Conservation (phyloP, 2,113 vertebrate genomes). For the Actinemys pallida region DNA sequence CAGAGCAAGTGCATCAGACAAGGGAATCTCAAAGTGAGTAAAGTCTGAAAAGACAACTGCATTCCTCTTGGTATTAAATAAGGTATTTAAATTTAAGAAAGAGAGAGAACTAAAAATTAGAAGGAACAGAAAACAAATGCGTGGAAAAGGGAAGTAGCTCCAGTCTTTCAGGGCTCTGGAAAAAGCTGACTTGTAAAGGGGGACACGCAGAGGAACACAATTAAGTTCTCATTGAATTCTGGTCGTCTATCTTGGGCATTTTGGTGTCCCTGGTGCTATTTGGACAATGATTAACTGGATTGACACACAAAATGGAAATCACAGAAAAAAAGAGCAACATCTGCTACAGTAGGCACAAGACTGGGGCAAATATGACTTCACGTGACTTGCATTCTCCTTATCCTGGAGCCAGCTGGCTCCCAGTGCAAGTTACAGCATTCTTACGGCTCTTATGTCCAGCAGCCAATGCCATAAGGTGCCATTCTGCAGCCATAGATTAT, state of each 20-base stretch:
- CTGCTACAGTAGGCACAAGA: not conserved
- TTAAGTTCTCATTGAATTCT: not conserved
- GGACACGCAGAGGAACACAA: rapidly evolving
- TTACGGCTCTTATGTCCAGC: not conserved
- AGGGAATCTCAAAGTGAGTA: not conserved
- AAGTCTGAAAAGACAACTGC: not conserved
- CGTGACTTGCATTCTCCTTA: not conserved
- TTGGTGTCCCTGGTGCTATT: not conserved
- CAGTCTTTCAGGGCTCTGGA: not conserved
- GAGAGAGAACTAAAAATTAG: not conserved
- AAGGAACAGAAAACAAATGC: rapidly evolving
- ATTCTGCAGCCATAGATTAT: constrained; percentile 39
- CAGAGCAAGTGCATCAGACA: not conserved
- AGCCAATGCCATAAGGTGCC: not conserved
- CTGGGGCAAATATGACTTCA: not conserved
- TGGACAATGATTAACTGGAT: not conserved
- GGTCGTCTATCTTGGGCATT: not conserved
- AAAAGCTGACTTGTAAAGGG: not conserved
- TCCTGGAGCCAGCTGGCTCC: not conserved
- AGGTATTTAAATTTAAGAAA: not conserved
- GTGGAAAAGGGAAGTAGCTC: not conserved
- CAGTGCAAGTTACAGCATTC: constrained; percentile 1
- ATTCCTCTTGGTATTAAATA: not conserved
- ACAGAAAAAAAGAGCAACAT: rapidly evolving
- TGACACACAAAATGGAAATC: not conserved